Base-by-base conservation (phyloP, 2,113 vertebrate species). In the Spizaetus ornatus region DNA sequence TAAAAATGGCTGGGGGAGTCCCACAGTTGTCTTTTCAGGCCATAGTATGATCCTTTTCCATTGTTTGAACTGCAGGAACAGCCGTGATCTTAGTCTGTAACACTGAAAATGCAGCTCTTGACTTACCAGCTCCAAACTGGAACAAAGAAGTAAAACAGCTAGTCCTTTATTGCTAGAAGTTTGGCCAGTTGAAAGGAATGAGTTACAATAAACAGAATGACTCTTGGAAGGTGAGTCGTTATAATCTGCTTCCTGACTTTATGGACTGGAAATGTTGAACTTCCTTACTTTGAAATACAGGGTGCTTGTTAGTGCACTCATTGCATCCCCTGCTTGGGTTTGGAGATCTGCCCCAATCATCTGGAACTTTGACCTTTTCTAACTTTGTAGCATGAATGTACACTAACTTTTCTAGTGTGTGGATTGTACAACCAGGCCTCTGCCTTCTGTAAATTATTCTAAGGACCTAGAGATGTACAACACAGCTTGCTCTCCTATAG, bases 401-500 rank as follows among this genome's bases (percentile, higher is more conserved):
- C 48, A 31, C 93, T 78, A 45, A 34, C 77, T 91, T 93, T 65
- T 84, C 58, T 91, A 87, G 91, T 4, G 58, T 52, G 82, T 53
- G 95, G 85, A 88, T 48, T 85, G 91, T 67, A 26, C 86, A 47
- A 40, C 48, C 69, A 25, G 87, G 92, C 79, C 84, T 93, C 79
- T 87, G 95, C 91, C 90, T 95, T 77, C 74, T 47, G 81, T 86
- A 67, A 86, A 63, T 80, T 45, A 74, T 63, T 85, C 43, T 89
- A 63, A 91, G 96, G 79, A 96, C 84, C 84, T 83, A 79, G 93
- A 93, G 88, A 63, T 86, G 91, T 86, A 92, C 95, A 89, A 70
- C 80, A 38, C 67, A 22, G 95, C 91, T 88, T 83, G 95, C 93
- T 97, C 96, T 97, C 97, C 96, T 96, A 97, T 74, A 97, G 97